Base-by-base conservation (phyloP, 2,888 invertebrate species). In the Ethmia dodecea region DNA sequence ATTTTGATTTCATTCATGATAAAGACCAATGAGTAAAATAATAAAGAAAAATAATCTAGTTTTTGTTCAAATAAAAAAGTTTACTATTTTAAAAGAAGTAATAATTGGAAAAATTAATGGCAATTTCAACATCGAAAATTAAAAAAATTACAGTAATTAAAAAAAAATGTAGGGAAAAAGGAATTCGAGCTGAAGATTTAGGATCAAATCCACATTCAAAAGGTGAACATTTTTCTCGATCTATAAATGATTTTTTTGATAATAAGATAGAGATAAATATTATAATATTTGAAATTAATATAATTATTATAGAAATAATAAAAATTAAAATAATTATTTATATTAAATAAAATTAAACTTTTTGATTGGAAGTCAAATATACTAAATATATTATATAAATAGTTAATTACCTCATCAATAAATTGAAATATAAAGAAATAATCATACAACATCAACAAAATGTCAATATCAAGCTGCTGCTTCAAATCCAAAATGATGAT, bases 61-160 rank as follows among this genome's bases (percentile, higher is more conserved):
- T 66, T 61, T 68, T 44, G 41, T 48, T 72, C 66, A 73, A 45
- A 52, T 53, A 39, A 58, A 29, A 49, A 72, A 55, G 48, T 72
- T 73, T 47, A 55, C 54, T 60, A 62, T 31, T 52, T 65, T 61
- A 54, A 71, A 76, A 43, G 61, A 30, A 0, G 77, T 58, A 52
- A 89, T 88, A 67, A 90, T 73, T 0, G 90, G 90, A 0, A 91
- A 61, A 62, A 91, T 75, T 63, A 92, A 49, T n/a, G 0, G 89
- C 87, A 76, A 92, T 90, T 89, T 92, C 91, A 41, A 92, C 87
- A 84, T 92, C 91, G 86, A 92, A 92, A 80, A 92, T 90, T 86
- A 92, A 73, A 64, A 92, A 92, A 79, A 92, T 89, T 65, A 91
- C 75, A 22, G 90, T 88, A 68, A 92, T 89, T 84, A 93, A 89